A percentile compares a stretch with the other conserved stretches of the same genome.
Evolutionary conservation across 2,797 vertebrate genomes (phyloP).

Genomic region (Myripristis murdjan): DNA sequence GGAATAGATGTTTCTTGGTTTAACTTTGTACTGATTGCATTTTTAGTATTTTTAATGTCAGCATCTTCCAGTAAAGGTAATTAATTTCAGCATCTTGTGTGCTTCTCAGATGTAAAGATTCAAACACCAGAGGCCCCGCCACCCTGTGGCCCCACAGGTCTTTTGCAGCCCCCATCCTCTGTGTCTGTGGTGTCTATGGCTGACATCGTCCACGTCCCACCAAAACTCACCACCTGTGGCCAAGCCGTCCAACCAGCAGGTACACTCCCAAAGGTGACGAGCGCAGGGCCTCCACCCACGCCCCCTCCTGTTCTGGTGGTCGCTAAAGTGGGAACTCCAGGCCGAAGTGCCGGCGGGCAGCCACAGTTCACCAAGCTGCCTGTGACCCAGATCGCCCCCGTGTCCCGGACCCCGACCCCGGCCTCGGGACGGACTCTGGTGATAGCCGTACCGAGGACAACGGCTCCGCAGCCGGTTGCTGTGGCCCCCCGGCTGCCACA

Average conservation of each 20-base stretch:
- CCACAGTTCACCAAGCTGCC: constrained; percentile 40
- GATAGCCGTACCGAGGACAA: constrained; percentile 74
- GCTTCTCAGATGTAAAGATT: not conserved
- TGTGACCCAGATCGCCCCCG: constrained; percentile 47
- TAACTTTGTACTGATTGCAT: too few species aligned
- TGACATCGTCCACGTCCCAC: not conserved
- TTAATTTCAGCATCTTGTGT: too few species aligned
- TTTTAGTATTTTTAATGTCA: too few species aligned
- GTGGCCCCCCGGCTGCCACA: constrained; percentile 58
- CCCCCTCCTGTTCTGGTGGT: constrained; percentile 54
- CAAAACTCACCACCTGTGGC: constrained; percentile 10
- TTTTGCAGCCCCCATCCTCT: not conserved
- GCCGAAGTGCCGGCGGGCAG: not conserved
- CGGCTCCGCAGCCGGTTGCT: constrained; percentile 53
- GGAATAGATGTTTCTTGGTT: too few species aligned
- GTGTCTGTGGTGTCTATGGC: not conserved
- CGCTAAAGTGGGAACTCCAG: constrained; percentile 32
- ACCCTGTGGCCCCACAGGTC: constrained; percentile 3
- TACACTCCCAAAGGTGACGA: too few species aligned
- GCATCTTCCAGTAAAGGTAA: too few species aligned
- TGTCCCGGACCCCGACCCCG: constrained; percentile 48
- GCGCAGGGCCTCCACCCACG: constrained; percentile 4
- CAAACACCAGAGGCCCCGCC: not conserved
- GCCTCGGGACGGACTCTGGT: constrained; percentile 68
- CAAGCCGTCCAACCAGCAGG: not conserved